Conservation (phyloP, 2,113 vertebrate species). For the Piprites chloris region DNA sequence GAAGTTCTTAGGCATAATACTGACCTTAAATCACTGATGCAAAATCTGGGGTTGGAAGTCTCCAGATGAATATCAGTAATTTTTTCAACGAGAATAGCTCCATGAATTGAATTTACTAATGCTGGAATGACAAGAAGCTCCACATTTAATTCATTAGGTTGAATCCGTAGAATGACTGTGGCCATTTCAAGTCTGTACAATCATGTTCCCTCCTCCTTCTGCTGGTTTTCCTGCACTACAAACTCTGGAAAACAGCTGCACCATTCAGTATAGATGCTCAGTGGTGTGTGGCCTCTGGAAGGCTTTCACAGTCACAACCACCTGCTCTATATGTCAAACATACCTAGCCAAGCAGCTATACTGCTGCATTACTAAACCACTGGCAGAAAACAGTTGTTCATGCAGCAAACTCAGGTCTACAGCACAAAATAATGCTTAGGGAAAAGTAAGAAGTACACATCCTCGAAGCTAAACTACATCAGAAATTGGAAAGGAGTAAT, state of each 20-base stretch:
- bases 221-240: neutral
- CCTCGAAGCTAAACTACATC: neutral
- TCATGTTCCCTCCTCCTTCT: neutral
- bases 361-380: neutral
- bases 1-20: neutral
- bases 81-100: neutral
- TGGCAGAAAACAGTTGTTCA: neutral
- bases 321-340: neutral
- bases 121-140: neutral
- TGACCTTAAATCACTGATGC: neutral
- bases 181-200: neutral
- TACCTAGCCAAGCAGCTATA: neutral
- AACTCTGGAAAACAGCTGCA: neutral
- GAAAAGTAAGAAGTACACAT: neutral
- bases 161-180: neutral
- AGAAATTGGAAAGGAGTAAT: neutral
- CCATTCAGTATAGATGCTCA: neutral
- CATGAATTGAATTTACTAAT: neutral
- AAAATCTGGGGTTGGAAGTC: neutral
- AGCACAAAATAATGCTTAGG: neutral
- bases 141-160: neutral
- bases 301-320: neutral
- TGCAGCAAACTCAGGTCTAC: neutral
- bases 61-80: neutral
- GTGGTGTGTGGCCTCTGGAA: neutral